Evolutionary conservation across 2,113 vertebrate species (phyloP), one percentile per base, ranked within the genome.

Genomic region (Neodontobutis hainanensis): DNA sequence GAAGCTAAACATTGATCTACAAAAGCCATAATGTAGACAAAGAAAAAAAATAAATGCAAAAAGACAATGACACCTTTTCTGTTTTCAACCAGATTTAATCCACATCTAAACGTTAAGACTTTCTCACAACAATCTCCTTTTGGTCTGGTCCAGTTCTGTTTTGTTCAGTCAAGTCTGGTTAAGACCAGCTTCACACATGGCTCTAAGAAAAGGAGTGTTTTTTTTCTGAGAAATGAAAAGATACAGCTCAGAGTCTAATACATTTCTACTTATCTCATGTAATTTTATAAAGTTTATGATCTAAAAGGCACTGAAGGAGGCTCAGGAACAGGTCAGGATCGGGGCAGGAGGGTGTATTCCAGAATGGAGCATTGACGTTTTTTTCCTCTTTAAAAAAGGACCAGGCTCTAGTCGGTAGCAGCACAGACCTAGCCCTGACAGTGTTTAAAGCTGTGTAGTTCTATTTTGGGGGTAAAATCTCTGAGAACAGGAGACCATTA

Each of bases 401-500:
- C 10, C 10, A 53, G 11, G 38, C 38, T 40, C 11, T n/a, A 32
- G 34, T 52, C 12, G 50, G 27, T 11, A 5, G 38, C 5, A 4
- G 38, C 38, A 27, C 19, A 27, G 19, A 27, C 19, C 19, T 27
- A 27, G 19, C 19, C 3, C 19, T 27, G 19, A 27, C 19, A 27
- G 19, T 27, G 19, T 27, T 27, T 40, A 8, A 8, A 40, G 38
- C 8, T 5, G 5, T 40, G 4, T 6, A 19, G 11, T 5, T 53
- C 14, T 34, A 53, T 19, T 9, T 51, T 51, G 8, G 16, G 14
- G 51, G 51, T 35, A 53, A 32, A 14, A 55, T 93, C 86, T 97
- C 94, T 0, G 97, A 98, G 56, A 96, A 99, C 3, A 97, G 69
- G 7, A 99, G 94, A 71, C 97, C 97, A 87, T 98, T 96, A 0